A percentile compares a stretch with the other conserved stretches of the same genome.
These are phyloP conservation scores for Halesus radiatus DNA, from an alignment of 1,140 invertebrate genomes.

Conservation along the genomic window DNA sequence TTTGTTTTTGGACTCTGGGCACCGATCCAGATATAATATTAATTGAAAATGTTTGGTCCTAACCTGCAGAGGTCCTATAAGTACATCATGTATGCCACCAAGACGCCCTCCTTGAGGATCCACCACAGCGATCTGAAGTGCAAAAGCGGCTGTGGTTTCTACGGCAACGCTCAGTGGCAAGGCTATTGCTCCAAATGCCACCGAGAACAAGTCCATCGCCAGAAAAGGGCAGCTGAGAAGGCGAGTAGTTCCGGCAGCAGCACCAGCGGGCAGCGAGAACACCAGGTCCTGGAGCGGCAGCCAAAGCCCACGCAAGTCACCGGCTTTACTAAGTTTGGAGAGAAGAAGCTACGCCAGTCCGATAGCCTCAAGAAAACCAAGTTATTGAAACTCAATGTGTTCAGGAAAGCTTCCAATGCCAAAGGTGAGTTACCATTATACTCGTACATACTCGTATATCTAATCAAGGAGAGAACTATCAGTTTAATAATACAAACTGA, in stretches of 20 bases:
- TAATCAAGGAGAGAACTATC: too few species aligned
- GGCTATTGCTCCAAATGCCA: conserved; percentile 96
- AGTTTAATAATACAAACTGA: too few species aligned
- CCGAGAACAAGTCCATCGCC: conserved; percentile 77
- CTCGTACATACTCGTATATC: too few species aligned
- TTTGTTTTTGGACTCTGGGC: not conserved
- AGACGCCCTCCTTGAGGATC: conserved; percentile 82
- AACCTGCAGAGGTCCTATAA: conserved; percentile 69
- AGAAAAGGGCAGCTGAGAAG: conserved; percentile 66
- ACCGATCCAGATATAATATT: not conserved
- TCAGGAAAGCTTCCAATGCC: conserved; percentile 77
- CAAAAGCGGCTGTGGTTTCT: conserved; percentile 96
- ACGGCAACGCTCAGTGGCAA: conserved; percentile 96
- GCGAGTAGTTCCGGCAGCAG: conserved; percentile 17
- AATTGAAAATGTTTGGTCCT: conserved; percentile 65
- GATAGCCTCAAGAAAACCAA: conserved; percentile 83
- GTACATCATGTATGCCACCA: conserved; percentile 78
- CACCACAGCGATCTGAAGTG: conserved; percentile 91
- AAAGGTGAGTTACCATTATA: conserved; percentile 67
- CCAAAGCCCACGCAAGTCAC: conserved; percentile 46
- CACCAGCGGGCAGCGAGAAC: conserved; percentile 34
- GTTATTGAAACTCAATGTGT: conserved; percentile 83
- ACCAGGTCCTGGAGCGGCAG: conserved; percentile 51
- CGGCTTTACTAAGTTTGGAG: conserved; percentile 87
- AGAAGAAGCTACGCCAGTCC: conserved; percentile 86